Evolutionary conservation across 2,888 invertebrate species (phyloP), one percentile per base, ranked within the genome.

Genomic region (Platynereis dumerilii): DNA sequence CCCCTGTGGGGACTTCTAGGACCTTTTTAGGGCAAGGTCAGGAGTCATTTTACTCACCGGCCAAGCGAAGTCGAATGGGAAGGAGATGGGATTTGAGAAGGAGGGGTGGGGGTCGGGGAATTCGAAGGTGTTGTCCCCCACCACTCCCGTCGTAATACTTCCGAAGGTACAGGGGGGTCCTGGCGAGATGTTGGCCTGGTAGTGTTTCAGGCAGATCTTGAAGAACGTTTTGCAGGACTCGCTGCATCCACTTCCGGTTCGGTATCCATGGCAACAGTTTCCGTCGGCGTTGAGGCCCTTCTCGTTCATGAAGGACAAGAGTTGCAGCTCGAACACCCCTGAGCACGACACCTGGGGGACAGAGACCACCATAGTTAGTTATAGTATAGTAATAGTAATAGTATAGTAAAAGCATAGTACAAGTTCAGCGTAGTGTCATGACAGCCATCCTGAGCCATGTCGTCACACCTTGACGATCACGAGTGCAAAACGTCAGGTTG

Each of bases 11-110:
- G 34, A n/a, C n/a, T n/a, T n/a, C n/a, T n/a, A n/a, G n/a, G n/a
- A n/a, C n/a, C n/a, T n/a, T n/a, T n/a, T n/a, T n/a, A n/a, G n/a
- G n/a, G n/a, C n/a, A 34, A 34, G 34, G 34, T 34, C 34, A 34
- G 12, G n/a, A n/a, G n/a, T n/a, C n/a, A 58, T 3, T 2, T n/a
- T 26, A 92, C 96, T 94, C 88, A 97, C 97, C 92, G 96, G 95
- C 97, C 97, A 97, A 78, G 93, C 91, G 86, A 95, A 95, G 83
- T 93, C 91, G 88, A 97, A 94, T n/a, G n/a, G n/a, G n/a, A n/a
- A n/a, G n/a, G n/a, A n/a, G n/a, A n/a, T n/a, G 84, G 93, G 92
- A 86, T 93, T 93, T 84, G 89, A 88, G 86, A 92, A 92, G 83
- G 75, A 67, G 64, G 70, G 60, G 54, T 69, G 58, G 24, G 58